Evolutionary conservation across 2,113 vertebrate species (phyloP), one percentile per base, ranked within the genome.

Genomic region (Urocynchramus pylzowi): DNA sequence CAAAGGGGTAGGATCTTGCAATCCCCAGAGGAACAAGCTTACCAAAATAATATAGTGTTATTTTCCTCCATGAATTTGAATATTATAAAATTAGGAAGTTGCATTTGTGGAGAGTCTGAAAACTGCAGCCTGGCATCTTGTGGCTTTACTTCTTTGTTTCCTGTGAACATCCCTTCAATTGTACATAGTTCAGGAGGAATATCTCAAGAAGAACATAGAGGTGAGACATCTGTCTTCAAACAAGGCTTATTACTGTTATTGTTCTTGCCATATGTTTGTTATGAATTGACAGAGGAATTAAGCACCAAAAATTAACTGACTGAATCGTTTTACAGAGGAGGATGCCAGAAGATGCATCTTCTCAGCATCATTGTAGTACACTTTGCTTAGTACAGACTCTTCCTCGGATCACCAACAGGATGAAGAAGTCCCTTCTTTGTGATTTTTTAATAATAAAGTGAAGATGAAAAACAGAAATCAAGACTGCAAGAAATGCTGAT

Each of bases 1-100:
- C 0, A 4, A 20, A 57, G 9, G 30, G 14, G 9, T 33, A 87
- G 42, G 68, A 44, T 63, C 28, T 37, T 67, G 8, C 15, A 63
- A 14, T 54, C 44, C 28, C 22, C 16, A 37, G 47, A 24, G 31
- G 81, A 91, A 26, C 0, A 6, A 81, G 24, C 31, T 65, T 41
- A 31, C 22, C 59, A 78, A 78, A 89, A 61, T 2, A 1, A 31
- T 28, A 2, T 3, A 11, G 10, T 0, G 0, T 35, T n/a, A 20
- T 56, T 77, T 74, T 39, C 12, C 31, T 47, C 54, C n/a, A 20
- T 35, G 35, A 68, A 59, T 64, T 27, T 50, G 45, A 56, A 91
- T 20, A 35, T 42, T 14, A 23, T 18, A 45, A 53, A 86, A 54
- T 84, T 57, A 63, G 16, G 68, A 88, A 65, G 24, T 54, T 77